A percentile compares a stretch with the other conserved stretches of the same genome.
These are phyloP conservation scores for Scelioninae gen. 1 DNA, from an alignment of 2,888 invertebrate species.

Conservation along the genomic window DNA sequence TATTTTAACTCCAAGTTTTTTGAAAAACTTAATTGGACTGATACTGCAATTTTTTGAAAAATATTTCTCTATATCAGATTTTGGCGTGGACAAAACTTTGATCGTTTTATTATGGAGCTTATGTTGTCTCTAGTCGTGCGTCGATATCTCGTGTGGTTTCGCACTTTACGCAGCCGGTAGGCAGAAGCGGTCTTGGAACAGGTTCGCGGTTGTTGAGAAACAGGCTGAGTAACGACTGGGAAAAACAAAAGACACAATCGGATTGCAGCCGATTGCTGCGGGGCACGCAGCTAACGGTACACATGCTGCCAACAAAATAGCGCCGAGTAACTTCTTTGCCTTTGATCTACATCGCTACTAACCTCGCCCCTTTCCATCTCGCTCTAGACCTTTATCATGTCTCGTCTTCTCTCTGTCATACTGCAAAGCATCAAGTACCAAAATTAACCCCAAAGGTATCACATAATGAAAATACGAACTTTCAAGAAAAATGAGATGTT, in stretches of 20 bases:
- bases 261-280: constrained; percentile 82
- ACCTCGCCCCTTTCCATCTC: constrained; percentile 26
- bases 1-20: too few species aligned
- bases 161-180: constrained; percentile 68
- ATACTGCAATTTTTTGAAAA: background rate
- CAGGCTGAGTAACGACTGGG: constrained; percentile 77
- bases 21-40: too few species aligned
- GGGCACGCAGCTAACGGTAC: constrained; percentile 80
- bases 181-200: constrained; percentile 77
- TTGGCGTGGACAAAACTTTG: background rate
- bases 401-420: background rate
- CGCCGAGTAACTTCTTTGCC: constrained; percentile 64
- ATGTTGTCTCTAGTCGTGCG: constrained; percentile 21
- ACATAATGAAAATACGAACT: too few species aligned
- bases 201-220: constrained; percentile 80
- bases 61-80: background rate
- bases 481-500: too few species aligned
- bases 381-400: constrained; percentile 7
- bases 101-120: constrained; percentile 41
- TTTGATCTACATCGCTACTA: constrained; percentile 64
- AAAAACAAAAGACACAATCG: constrained; percentile 81
- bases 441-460: too few species aligned
- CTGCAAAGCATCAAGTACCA: background rate
- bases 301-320: constrained; percentile 70
- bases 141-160: constrained; percentile 61